phyloP scores from a whole-genome alignment of 2,888 invertebrate genomes.

The Leistus spinibarbis region DNA sequence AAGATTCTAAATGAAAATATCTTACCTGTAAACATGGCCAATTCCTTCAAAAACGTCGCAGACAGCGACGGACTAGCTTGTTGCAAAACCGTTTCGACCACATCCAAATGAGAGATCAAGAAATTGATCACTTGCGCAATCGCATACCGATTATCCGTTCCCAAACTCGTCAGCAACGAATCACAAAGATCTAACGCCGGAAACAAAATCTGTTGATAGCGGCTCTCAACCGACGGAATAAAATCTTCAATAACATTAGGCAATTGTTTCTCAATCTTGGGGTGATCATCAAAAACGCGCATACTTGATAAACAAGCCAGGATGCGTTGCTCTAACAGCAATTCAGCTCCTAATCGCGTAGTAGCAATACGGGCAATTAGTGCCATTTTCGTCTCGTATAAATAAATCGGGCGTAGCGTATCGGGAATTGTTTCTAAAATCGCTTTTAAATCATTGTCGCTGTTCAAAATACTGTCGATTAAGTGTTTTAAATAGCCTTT shows the following conservation, averaged over 20 bases:
- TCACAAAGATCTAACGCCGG: conserved; percentile 83
- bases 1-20: too few relatives aligned
- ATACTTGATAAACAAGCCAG: conserved; percentile 70
- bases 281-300: conserved; percentile 74
- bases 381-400: conserved; percentile 88
- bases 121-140: conserved; percentile 81
- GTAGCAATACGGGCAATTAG: conserved; percentile 74
- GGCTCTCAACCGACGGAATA: conserved; percentile 67
- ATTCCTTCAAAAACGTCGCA: conserved; percentile 71
- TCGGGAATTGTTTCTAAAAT: conserved; percentile 71
- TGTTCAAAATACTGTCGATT: conserved; percentile 78
- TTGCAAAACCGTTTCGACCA: conserved; percentile 77
- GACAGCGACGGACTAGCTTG: conserved; percentile 71
- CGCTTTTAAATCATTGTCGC: conserved; percentile 70
- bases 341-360: conserved; percentile 69
- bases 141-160: conserved; percentile 82
- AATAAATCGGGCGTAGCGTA: conserved; percentile 77
- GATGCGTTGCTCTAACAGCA: conserved; percentile 65
- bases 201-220: conserved; percentile 83
- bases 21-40: conserved; percentile 75
- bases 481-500: conserved; percentile 81
- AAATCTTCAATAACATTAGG: conserved; percentile 55
- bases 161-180: conserved; percentile 80
- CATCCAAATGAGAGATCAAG: conserved; percentile 80
- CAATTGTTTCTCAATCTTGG: conserved; percentile 62